A percentile compares a stretch with the other conserved stretches of the same genome.
Evolutionary conservation across 64 coral and sea anemone genomes (phyloP).

Genomic region (Astreopora myriophthalma): DNA sequence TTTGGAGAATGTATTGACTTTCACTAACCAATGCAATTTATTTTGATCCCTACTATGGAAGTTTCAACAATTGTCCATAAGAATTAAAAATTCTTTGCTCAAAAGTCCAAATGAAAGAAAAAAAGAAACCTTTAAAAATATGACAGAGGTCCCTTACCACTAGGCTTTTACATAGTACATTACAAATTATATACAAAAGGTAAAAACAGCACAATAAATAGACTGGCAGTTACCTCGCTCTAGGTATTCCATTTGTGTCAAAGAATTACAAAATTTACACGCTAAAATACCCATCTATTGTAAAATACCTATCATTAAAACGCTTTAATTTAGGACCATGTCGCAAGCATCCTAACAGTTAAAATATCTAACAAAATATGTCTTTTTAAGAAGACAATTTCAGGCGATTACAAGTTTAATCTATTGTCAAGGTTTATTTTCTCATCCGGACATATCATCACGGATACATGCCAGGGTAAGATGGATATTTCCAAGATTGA

Average conservation of each 20-base stretch:
- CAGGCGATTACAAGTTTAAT: not conserved
- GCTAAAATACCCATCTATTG: not conserved
- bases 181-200: not conserved
- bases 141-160: not conserved
- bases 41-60: too few species aligned
- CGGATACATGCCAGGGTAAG: slow-evolving; percentile 20
- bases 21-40: too few species aligned
- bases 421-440: not conserved
- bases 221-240: not conserved
- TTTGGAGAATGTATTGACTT: too few species aligned
- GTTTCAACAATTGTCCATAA: too few species aligned
- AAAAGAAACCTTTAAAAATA: too few species aligned
- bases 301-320: slow-evolving; percentile 21
- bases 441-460: not conserved
- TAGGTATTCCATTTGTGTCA: not conserved
- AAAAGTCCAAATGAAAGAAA: not conserved
- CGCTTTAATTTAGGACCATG: not conserved
- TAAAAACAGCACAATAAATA: not conserved
- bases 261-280: not conserved
- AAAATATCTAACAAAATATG: slow-evolving; percentile 1
- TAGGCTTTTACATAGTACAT: not conserved
- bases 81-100: too few species aligned
- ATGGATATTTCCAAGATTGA: not conserved
- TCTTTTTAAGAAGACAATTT: not conserved
- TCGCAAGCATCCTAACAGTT: not conserved